A percentile compares a stretch with the other conserved stretches of the same genome.
These are phyloP conservation scores for Geotrupes spiniger DNA, from an alignment of 2,888 invertebrate species.

Conservation along the genomic window DNA sequence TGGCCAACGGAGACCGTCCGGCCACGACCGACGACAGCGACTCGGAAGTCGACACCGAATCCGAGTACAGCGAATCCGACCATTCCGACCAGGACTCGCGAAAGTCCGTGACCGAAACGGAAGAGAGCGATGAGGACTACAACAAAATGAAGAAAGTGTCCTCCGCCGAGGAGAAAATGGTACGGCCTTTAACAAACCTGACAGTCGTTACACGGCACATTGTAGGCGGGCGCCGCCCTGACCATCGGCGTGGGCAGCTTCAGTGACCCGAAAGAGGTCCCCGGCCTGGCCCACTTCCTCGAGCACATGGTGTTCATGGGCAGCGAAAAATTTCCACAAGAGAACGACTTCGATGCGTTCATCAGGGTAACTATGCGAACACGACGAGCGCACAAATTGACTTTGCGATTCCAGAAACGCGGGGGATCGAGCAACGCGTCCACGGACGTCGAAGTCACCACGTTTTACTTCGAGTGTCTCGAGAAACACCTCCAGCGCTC, in stretches of 20 bases:
- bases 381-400: background rate
- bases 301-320: slow-evolving; percentile 97
- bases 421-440: slow-evolving; percentile 86
- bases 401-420: slow-evolving; percentile 57
- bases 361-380: slow-evolving; percentile 57
- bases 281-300: slow-evolving; percentile 80
- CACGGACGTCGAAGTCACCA: slow-evolving; percentile 83
- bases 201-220: background rate
- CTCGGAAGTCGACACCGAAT: slow-evolving; percentile 33
- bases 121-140: slow-evolving; percentile 29
- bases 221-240: slow-evolving; percentile 70
- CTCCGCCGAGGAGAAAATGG: slow-evolving; percentile 43
- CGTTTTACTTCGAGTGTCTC: slow-evolving; percentile 86
- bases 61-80: slow-evolving; percentile 24
- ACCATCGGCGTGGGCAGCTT: slow-evolving; percentile 76
- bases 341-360: slow-evolving; percentile 81
- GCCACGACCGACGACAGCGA: too few species aligned
- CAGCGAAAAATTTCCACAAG: slow-evolving; percentile 80
- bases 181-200: slow-evolving; percentile 12
- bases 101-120: slow-evolving; percentile 29
- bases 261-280: slow-evolving; percentile 72
- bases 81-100: slow-evolving; percentile 7
- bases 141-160: slow-evolving; percentile 37
- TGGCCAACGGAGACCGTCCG: slow-evolving; percentile 41
- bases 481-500: slow-evolving; percentile 73